Evolutionary conservation across 2,888 invertebrate genomes (phyloP).

Genomic region (Lissocephala sabroskyi): DNA sequence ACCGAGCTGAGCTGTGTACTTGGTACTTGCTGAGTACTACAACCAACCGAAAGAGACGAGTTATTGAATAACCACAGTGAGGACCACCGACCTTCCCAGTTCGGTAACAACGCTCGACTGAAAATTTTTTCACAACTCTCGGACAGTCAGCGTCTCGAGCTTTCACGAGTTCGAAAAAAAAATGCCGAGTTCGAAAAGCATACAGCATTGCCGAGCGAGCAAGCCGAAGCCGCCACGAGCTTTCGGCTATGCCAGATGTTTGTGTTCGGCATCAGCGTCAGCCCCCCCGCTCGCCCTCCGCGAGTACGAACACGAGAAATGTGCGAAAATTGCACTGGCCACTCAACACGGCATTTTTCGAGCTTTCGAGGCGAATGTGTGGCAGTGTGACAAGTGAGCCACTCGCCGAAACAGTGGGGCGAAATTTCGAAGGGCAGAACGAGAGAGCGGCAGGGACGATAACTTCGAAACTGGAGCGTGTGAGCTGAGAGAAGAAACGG

Average conservation of each 20-base stretch:
- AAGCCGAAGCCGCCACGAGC: background rate
- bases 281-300: no score
- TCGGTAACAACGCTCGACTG: slow-evolving; percentile 73
- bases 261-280: no score
- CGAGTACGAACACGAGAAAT: no score
- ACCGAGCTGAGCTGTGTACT: slow-evolving; percentile 57
- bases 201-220: background rate
- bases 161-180: slow-evolving; percentile 23
- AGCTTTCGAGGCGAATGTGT: slow-evolving; percentile 49
- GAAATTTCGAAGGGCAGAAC: slow-evolving; percentile 1
- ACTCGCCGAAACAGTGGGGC: slow-evolving; percentile 5
- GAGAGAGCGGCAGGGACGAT: slow-evolving; percentile 16
- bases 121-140: slow-evolving; percentile 65
- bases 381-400: slow-evolving; percentile 65
- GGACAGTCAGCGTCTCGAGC: slow-evolving; percentile 66
- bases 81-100: slow-evolving; percentile 72
- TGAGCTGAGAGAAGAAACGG: background rate
- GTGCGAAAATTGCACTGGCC: slow-evolving; percentile 10
- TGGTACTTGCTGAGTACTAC: slow-evolving; percentile 57
- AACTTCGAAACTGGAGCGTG: slow-evolving; percentile 53
- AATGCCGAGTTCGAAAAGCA: slow-evolving; percentile 14
- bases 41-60: slow-evolving; percentile 66
- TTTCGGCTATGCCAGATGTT: background rate
- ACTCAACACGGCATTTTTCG: slow-evolving; percentile 17
- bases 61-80: slow-evolving; percentile 56